Conservation (phyloP, 2,797 vertebrate genomes). For the Mico argentatus region DNA sequence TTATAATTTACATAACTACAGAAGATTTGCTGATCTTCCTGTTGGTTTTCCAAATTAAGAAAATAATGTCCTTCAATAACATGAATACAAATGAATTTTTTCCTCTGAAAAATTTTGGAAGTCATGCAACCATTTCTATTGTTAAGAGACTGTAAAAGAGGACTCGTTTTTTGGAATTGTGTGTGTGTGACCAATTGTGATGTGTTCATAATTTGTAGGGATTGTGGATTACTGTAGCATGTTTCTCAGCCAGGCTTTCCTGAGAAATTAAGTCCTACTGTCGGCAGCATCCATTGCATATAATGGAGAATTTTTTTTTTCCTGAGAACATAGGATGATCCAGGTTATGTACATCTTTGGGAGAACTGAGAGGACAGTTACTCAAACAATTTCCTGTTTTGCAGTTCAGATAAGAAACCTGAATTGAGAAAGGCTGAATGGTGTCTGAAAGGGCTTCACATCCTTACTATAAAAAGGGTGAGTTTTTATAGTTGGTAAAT, state of each 20-base stretch:
- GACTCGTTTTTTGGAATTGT: background rate
- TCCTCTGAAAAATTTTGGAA: constrained; percentile 9
- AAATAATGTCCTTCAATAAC: constrained; percentile 4
- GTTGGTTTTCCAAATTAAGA: constrained; percentile 36
- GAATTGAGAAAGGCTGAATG: background rate
- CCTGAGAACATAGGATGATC: background rate
- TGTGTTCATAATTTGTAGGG: background rate
- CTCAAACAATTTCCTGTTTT: background rate
- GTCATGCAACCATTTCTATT: background rate
- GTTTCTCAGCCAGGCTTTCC: background rate
- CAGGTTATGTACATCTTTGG: background rate
- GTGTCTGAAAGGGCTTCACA: background rate
- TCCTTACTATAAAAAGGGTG: background rate
- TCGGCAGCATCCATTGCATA: rapidly evolving
- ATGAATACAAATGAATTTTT: constrained; percentile 54
- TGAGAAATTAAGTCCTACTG: background rate
- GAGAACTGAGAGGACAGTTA: background rate
- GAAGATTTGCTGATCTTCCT: constrained; percentile 61
- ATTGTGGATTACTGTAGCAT: background rate
- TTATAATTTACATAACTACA: constrained; percentile 58
- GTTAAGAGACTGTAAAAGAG: background rate
- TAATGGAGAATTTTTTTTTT: background rate
- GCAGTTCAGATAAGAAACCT: background rate
- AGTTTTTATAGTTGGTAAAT: background rate
- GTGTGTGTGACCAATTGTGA: background rate